Base-by-base conservation (phyloP, 2,113 vertebrate genomes). In the Drymodes brunneopygia region DNA sequence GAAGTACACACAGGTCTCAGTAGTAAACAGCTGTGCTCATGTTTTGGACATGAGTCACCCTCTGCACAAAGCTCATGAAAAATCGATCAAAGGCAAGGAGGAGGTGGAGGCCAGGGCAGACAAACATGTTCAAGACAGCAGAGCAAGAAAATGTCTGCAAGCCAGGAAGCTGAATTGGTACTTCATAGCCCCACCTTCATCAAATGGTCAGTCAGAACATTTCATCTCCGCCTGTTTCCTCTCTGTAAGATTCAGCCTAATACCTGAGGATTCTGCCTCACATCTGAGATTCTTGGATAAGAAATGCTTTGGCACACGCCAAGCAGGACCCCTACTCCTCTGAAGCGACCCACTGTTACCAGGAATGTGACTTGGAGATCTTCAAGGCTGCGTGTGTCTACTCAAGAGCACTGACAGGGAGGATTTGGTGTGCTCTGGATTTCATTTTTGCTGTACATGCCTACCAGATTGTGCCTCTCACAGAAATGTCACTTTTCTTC, bases 51-150 rank as follows among this genome's bases (percentile, higher is more conserved):
- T 31, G 85, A 91, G 73, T 89, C 65, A 74, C 60, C 65, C 56
- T 81, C 51, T 36, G 71, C 74, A 92, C 53, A 80, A 79, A 72
- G 62, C 54, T 93, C 75, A 69, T 78, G 86, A 92, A 95, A 96
- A 96, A 86, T 66, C 3, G 0, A 86, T 73, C 75, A 80, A 85
- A 92, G 61, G 29, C 60, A 73, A 54, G 24, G 66, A 48, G 21
- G 33, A 60, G 2, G 48, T 87, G 82, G 44, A 66, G 23, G 33
- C 29, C 5, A 2, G 57, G 62, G 40, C 72, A 85, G 53, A 45
- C 7, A 29, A 17, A 56, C 7, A 5, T 9, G 25, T 64, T 48
- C 4, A 16, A 82, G 66, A 64, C 17, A 36, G 28, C 9, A 80
- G 21, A 64, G 40, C 2, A 16, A 61, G 50, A 11, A 72, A 48